These are phyloP conservation scores for Calidris pygmaea DNA, from an alignment of 2,113 vertebrate genomes.

Conservation along the genomic window DNA sequence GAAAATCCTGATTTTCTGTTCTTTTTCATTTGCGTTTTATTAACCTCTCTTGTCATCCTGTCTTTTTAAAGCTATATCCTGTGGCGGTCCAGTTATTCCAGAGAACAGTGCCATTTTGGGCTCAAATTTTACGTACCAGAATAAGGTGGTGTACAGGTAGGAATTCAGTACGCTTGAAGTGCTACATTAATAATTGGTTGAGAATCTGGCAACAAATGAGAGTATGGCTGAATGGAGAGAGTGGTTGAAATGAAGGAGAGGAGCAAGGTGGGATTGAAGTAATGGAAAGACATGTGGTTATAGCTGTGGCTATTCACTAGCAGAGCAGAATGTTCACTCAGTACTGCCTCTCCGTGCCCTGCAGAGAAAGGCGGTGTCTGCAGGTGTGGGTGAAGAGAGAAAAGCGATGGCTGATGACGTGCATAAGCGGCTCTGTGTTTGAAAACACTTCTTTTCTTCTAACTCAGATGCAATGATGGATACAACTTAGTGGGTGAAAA, in stretches of 20 bases:
- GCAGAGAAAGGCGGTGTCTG: neutral
- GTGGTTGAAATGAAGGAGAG: neutral
- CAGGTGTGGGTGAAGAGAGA: neutral
- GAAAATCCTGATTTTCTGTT: neutral
- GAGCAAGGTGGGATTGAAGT: neutral
- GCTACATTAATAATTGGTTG: neutral
- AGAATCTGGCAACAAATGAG: neutral
- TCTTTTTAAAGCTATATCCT: slow-evolving; percentile 84
- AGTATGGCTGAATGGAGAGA: neutral
- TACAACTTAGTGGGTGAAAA: slow-evolving; percentile 81
- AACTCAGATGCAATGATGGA: slow-evolving; percentile 85
- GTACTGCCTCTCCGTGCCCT: neutral
- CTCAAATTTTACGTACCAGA: slow-evolving; percentile 87
- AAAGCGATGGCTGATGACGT: neutral
- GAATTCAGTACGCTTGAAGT: slow-evolving; percentile 4
- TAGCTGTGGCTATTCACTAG: neutral
- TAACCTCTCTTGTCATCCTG: slow-evolving; percentile 19
- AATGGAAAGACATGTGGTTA: neutral
- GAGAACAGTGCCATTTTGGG: slow-evolving; percentile 83
- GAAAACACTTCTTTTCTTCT: slow-evolving; percentile 12
- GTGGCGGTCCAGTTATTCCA: slow-evolving; percentile 79
- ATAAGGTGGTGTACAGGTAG: slow-evolving; percentile 93
- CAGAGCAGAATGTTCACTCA: neutral
- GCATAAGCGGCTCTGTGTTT: neutral
- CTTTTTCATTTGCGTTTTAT: neutral